These are phyloP conservation scores for Entomyzon cyanotis DNA, from an alignment of 2,113 vertebrate species.

Conservation along the genomic window DNA sequence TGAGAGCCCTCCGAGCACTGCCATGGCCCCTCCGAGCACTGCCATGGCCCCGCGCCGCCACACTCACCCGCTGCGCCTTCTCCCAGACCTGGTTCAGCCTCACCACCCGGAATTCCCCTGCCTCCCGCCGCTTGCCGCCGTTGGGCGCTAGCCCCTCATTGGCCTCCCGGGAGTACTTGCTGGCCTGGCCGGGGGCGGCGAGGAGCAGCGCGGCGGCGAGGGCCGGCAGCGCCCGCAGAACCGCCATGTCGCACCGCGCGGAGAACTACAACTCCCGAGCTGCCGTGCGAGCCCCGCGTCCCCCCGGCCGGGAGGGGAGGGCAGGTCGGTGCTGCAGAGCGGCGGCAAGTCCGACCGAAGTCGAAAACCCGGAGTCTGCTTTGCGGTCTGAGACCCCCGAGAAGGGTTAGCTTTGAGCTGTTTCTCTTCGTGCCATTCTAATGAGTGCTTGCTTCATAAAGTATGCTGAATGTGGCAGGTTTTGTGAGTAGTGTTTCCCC, in stretches of 20 bases:
- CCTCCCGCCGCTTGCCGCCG: conserved; percentile 8
- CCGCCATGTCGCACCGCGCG: not conserved
- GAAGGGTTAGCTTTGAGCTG: rapidly evolving
- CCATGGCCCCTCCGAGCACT: not conserved
- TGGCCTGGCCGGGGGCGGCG: conserved; percentile 59
- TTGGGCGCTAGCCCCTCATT: conserved; percentile 74
- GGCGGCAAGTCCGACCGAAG: rapidly evolving
- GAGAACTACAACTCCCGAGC: conserved; percentile 29
- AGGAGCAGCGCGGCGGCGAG: not conserved
- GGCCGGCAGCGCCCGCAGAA: rapidly evolving
- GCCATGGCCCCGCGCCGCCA: not conserved
- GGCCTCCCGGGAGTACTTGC: conserved; percentile 86
- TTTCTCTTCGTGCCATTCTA: rapidly evolving
- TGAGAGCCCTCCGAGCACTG: not conserved
- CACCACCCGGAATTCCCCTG: conserved; percentile 86
- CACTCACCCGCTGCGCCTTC: conserved; percentile 88
- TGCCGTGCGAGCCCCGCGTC: not conserved
- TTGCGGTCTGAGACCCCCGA: rapidly evolving
- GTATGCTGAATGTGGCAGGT: rapidly evolving
- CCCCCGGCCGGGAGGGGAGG: rapidly evolving
- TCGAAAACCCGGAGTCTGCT: rapidly evolving
- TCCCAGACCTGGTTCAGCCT: conserved; percentile 93
- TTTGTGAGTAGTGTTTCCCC: rapidly evolving
- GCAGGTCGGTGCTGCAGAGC: rapidly evolving
- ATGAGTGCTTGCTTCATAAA: not conserved